Evolutionary conservation across 2,888 invertebrate genomes (phyloP), one percentile per base, ranked within the genome.

Genomic region (Bellardia bayeri): DNA sequence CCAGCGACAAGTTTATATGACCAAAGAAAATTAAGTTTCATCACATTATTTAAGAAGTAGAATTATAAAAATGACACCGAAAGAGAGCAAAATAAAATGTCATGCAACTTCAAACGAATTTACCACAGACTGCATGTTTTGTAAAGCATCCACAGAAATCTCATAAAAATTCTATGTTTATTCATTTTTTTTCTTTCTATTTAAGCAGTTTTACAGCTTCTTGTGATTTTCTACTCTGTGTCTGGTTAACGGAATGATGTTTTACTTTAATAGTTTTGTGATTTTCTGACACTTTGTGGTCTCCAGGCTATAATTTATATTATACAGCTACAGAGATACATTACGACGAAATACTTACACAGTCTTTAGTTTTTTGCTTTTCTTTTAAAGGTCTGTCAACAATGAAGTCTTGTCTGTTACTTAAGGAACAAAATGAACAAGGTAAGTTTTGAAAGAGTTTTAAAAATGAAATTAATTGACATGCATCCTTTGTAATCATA

Each of bases 251-350:
- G 14, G 14, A 64, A 78, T 49, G 54, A 51, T 51, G 79, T 74
- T 74, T 72, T 81, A 61, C 45, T 81, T 84, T 78, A 84, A 88
- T 89, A 84, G 87, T 87, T 88, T 87, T 86, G 78, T 86, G 87
- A 89, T 88, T 88, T 88, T 87, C 88, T 86, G 85, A 86, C 89
- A 89, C 87, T 85, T 86, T 89, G 79, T 75, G 86, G 84, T 82
- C 72, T 74, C 51, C 37, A 23, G 72, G 63, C 68, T 61, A 30
- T 82, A 74, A 74, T 68, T 82, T 76, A 6, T 63, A 63, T 33
- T 63, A 54, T 49, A 82, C 37, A 14, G 40, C n/a, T 16, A 40
- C 51, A 49, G 23, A 76, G 13, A 40, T 37, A 23, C 23, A 23
- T 23, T 23, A 23, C 23, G 23, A 23, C 23, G 23, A 8, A 54